These are phyloP conservation scores for Epizoanthus rinbou DNA, from an alignment of 92 coral and sea anemone genomes.

Conservation along the genomic window DNA sequence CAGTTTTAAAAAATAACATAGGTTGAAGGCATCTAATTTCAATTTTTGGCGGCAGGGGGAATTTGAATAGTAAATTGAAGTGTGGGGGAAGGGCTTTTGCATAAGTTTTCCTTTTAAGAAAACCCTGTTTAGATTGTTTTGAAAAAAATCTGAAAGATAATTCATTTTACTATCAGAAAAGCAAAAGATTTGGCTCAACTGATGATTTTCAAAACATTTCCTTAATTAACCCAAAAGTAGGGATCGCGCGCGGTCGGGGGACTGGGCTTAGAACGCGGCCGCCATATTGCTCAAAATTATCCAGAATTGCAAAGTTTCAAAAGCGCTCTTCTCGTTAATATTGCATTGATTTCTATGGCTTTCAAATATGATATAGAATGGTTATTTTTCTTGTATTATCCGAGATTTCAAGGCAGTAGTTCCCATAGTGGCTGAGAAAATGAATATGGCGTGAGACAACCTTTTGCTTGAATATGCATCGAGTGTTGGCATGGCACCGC, in stretches of 20 bases:
- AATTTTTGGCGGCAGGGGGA: no score
- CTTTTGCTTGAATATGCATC: constrained; percentile 11
- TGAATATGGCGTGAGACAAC: constrained; percentile 18
- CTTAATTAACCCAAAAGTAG: no score
- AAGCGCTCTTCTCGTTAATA: not conserved
- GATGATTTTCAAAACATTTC: no score
- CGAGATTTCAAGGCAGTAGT: not conserved
- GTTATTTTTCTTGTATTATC: not conserved
- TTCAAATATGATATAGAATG: not conserved
- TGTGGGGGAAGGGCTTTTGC: no score
- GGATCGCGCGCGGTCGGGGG: not conserved
- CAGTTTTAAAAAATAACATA: no score
- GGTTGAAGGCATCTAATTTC: no score
- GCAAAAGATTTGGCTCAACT: no score
- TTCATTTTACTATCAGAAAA: no score
- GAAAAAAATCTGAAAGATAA: no score
- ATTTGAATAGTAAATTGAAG: no score
- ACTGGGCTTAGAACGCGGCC: not conserved
- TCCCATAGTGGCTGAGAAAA: not conserved
- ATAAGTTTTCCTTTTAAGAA: no score
- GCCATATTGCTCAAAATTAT: not conserved
- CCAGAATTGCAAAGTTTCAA: not conserved
- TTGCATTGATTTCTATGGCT: not conserved
- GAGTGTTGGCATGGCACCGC: constrained; percentile 14
- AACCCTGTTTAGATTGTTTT: no score